Evolutionary conservation across 1,140 invertebrate genomes (phyloP).

Genomic region (Pteromalus puparum): DNA sequence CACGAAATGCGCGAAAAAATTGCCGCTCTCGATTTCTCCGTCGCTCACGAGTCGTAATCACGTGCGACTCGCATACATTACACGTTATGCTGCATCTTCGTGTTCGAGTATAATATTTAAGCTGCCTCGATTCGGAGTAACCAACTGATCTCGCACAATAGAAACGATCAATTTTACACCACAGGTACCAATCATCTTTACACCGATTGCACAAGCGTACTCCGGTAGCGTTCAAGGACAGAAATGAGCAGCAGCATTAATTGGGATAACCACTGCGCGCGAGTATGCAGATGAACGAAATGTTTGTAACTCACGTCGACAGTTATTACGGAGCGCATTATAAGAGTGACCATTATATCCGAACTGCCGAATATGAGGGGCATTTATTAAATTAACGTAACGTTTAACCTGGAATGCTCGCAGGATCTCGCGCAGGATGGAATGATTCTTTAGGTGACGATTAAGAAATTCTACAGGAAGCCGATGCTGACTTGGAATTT

Average conservation of each 20-base stretch:
- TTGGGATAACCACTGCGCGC: not conserved
- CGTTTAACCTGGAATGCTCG: not conserved
- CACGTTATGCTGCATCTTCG: too few relatives aligned
- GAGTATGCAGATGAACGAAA: not conserved
- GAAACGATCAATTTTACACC: not conserved
- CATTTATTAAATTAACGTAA: conserved; percentile 15
- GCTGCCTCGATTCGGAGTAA: too few relatives aligned
- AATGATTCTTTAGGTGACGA: conserved; percentile 23
- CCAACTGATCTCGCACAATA: too few relatives aligned
- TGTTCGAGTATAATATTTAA: too few relatives aligned
- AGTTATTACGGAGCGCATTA: not conserved
- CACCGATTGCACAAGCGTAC: not conserved
- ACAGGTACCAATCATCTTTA: not conserved
- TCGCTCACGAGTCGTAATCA: too few relatives aligned
- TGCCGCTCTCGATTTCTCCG: too few relatives aligned
- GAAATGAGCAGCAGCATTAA: not conserved
- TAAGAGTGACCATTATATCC: not conserved
- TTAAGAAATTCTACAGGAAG: conserved; percentile 42
- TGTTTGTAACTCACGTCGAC: not conserved
- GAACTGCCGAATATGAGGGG: not conserved
- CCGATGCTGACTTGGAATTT: conserved; percentile 23
- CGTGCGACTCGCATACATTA: too few relatives aligned
- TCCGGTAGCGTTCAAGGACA: not conserved
- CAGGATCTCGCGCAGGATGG: not conserved
- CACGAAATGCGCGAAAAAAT: too few relatives aligned